Evolutionary conservation across 2,113 vertebrate species (phyloP).

Genomic region (Perca flavescens): DNA sequence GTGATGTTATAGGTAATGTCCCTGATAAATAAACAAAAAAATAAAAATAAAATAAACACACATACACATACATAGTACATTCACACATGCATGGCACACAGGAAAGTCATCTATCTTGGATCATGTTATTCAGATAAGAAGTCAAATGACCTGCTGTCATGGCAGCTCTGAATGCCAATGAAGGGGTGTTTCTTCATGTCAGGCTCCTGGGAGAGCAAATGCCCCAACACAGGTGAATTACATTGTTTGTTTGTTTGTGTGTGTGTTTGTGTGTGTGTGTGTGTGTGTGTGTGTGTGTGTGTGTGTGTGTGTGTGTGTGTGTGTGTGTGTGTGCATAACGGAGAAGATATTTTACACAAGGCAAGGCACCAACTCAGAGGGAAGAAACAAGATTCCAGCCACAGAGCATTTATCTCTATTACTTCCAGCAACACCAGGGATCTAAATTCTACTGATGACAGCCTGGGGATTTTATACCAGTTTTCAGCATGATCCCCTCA

Average conservation of each 20-base stretch:
- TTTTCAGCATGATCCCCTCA: slow-evolving; percentile 63
- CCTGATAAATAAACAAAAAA: no score
- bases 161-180: slow-evolving; percentile 60
- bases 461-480: slow-evolving; percentile 53
- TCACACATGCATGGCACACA: slow-evolving; percentile 1
- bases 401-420: slow-evolving; percentile 71
- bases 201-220: slow-evolving; percentile 28
- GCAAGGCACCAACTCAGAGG: slow-evolving; percentile 51
- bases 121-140: slow-evolving; percentile 57
- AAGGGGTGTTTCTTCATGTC: slow-evolving; percentile 31
- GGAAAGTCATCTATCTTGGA: slow-evolving; percentile 52
- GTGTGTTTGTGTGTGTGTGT: no score
- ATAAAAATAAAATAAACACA: no score
- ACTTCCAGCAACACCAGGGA: slow-evolving; percentile 67
- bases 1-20: no score
- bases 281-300: no score
- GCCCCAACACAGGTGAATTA: slow-evolving; percentile 39
- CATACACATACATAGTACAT: neutral
- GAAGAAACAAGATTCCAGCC: slow-evolving; percentile 63
- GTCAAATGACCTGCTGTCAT: slow-evolving; percentile 53
- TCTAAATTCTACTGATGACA: slow-evolving; percentile 71
- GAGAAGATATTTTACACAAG: slow-evolving; percentile 66
- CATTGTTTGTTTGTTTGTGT: neutral
- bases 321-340: slow-evolving; percentile 44
- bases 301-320: neutral